Base-by-base conservation (phyloP, 2,113 vertebrate species). In the Megaptera novaeangliae region DNA sequence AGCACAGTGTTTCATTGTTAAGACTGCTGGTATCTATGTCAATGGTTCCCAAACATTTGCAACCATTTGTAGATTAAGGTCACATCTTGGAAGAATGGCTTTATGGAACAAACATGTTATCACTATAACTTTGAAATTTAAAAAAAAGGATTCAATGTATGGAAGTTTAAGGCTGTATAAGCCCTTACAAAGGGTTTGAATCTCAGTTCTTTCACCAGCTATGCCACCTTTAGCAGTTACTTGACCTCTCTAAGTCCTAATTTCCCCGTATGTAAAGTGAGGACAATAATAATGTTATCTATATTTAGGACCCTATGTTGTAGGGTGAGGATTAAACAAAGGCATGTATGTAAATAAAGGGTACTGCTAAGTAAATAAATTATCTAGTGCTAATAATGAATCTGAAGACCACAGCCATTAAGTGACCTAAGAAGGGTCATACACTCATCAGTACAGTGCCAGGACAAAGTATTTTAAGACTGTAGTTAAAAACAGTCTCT, bases 1-100 rank as follows among this genome's bases (percentile, higher is more conserved):
- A 98, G 87, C 34, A 94, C 96, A 98, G 86, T 77, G 93, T 83
- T 96, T 94, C 55, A 85, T 97, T 95, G 77, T 78, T 91, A 71
- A 95, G 92, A 84, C 17, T 46, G n/a, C 20, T 98, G 31, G 95
- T 74, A 84, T 89, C 41, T 87, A 3, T 69, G 71, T 90, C 46
- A 80, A 29, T 74, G 39, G 44, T 90, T 71, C 69, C 77, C 71
- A 75, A 90, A 68, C n/a, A 78, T n/a, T 95, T 93, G 23, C 8
- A 59, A 46, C 72, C 61, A 97, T 92, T 89, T 92, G 66, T 91
- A 97, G 66, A 52, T 69, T 55, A 90, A 86, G 78, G 94, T 52
- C 41, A 55, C 80, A 94, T 92, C 63, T 87, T 87, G 14, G 31
- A 64, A 90, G n/a, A 91, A 81, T 55, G 41, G 6, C 71, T 59